A percentile compares a stretch with the other conserved stretches of the same genome.
These are phyloP conservation scores for Cervus canadensis DNA, from an alignment of 2,113 vertebrate genomes.

Conservation along the genomic window DNA sequence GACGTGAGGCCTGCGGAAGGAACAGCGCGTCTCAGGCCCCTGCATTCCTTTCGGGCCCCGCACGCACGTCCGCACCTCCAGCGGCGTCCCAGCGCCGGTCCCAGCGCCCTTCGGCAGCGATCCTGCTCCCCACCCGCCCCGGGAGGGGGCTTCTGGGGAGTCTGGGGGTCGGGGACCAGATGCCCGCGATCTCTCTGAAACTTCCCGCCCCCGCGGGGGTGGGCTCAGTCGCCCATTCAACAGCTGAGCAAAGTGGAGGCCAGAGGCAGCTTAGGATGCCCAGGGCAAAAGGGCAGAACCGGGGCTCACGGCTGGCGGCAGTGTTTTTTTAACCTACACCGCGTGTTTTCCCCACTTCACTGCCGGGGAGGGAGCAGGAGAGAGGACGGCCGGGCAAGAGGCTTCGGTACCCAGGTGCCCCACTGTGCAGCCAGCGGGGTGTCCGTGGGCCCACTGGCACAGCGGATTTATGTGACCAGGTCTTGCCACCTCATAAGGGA, in stretches of 20 bases:
- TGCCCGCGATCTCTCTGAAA: accelerated
- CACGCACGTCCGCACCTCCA: conserved; percentile 14
- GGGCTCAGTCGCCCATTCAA: not conserved
- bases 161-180: accelerated
- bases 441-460: not conserved
- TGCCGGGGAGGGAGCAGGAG: not conserved
- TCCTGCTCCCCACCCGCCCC: accelerated
- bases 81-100: accelerated
- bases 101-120: not conserved
- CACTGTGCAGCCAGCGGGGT: too few species aligned
- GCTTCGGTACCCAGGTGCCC: not conserved
- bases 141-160: not conserved
- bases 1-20: conserved; percentile 43
- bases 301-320: accelerated
- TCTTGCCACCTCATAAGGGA: not conserved
- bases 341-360: not conserved
- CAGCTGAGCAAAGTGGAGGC: not conserved
- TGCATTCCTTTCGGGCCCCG: conserved; percentile 21
- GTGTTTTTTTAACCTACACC: accelerated
- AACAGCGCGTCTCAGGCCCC: not conserved
- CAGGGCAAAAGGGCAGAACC: not conserved
- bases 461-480: too few species aligned
- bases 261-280: not conserved
- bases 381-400: not conserved
- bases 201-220: not conserved